Conservation (phyloP, 2,888 invertebrate genomes). For the Elysia crispata region DNA sequence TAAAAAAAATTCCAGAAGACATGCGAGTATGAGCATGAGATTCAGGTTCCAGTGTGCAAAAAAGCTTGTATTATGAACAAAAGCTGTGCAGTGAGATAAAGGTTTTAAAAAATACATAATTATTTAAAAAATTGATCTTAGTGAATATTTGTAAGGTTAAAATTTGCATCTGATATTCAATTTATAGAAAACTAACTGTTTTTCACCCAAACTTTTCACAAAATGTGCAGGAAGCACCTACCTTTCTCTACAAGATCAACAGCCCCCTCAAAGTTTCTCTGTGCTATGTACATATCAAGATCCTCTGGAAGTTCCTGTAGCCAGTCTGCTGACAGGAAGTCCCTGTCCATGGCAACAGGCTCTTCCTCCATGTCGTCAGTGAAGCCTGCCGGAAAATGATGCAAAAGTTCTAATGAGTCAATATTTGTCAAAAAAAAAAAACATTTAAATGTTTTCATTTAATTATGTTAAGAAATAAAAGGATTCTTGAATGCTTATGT, state of each 20-base stretch:
- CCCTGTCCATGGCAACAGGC: constrained; percentile 65
- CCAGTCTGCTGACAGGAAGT: constrained; percentile 82
- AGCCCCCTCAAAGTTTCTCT: constrained; percentile 96
- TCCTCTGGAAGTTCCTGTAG: constrained; percentile 93
- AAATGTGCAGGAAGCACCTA: constrained; percentile 44
- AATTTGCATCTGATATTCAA: neutral
- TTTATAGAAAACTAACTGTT: neutral
- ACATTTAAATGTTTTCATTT: no score
- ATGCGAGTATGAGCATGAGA: no score
- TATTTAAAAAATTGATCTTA: no score
- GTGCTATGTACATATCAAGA: constrained; percentile 94
- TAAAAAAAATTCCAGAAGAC: no score
- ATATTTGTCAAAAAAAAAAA: no score
- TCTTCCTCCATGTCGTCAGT: constrained; percentile 58
- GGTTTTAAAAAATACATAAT: neutral
- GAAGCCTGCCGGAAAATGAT: constrained; percentile 54
- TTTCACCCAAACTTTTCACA: neutral
- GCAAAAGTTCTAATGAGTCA: no score
- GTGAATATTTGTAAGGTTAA: no score
- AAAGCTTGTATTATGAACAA: no score
- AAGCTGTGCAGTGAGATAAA: no score
- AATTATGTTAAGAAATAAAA: no score
- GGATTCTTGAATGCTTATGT: no score
- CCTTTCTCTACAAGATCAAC: constrained; percentile 87
- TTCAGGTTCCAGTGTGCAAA: no score